Conservation (phyloP, 2,113 vertebrate genomes). For the Apteryx mantelli region DNA sequence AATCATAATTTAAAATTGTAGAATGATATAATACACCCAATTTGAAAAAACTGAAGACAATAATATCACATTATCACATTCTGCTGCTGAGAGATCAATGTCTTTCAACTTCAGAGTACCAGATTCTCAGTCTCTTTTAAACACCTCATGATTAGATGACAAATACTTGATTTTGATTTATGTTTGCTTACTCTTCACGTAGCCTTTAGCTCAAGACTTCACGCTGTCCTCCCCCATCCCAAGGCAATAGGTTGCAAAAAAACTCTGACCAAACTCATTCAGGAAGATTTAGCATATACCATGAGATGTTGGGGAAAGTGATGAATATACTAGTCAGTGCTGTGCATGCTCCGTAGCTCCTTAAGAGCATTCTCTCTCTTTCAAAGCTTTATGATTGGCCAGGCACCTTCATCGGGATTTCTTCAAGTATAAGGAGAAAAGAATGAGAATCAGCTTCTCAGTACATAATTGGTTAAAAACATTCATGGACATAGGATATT, state of each 20-base stretch:
- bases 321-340: rapidly evolving
- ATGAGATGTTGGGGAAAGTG: rapidly evolving
- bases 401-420: not conserved
- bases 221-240: not conserved
- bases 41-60: not conserved
- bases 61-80: not conserved
- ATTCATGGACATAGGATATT: not conserved
- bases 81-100: not conserved
- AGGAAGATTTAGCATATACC: not conserved
- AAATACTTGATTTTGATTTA: not conserved
- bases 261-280: not conserved
- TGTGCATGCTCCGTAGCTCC: not conserved
- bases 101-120: not conserved
- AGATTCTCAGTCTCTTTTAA: not conserved
- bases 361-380: not conserved
- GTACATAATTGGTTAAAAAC: not conserved
- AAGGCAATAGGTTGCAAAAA: not conserved
- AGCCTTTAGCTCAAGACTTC: not conserved
- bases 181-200: not conserved
- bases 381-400: not conserved
- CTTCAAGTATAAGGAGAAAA: not conserved
- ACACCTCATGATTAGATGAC: not conserved
- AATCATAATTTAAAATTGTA: not conserved
- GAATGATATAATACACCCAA: not conserved
- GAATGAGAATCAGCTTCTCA: not conserved